phyloP scores from a whole-genome alignment of 2,113 vertebrate genomes.

The Mustela nigripes region DNA sequence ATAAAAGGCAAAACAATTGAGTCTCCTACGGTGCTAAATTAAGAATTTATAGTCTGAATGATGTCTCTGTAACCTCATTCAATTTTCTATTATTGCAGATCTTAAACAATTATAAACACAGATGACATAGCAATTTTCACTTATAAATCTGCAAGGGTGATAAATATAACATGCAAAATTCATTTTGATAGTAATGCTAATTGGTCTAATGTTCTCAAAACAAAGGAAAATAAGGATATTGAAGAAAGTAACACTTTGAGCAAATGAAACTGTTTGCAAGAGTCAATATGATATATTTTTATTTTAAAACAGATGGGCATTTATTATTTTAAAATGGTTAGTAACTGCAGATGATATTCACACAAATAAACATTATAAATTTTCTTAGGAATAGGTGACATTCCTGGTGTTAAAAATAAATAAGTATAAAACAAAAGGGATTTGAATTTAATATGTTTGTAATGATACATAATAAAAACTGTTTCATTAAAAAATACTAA shows the following conservation, averaged over 20 bases:
- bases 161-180: conserved; percentile 68
- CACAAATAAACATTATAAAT: conserved; percentile 47
- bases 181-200: conserved; percentile 70
- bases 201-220: conserved; percentile 69
- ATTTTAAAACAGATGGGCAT: conserved; percentile 38
- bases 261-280: background rate
- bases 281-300: conserved; percentile 40
- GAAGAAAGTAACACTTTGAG: conserved; percentile 55
- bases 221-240: conserved; percentile 57
- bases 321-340: conserved; percentile 55
- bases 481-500: background rate
- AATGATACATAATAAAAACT: background rate
- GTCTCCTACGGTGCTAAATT: conserved; percentile 72
- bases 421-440: background rate
- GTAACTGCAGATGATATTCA: background rate
- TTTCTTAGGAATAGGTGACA: background rate
- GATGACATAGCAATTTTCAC: conserved; percentile 55
- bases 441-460: background rate
- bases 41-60: conserved; percentile 80
- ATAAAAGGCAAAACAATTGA: conserved; percentile 74
- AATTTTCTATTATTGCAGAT: conserved; percentile 77
- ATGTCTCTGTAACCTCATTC: conserved; percentile 72
- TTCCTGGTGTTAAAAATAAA: conserved; percentile 49
- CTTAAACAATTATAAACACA: conserved; percentile 81
- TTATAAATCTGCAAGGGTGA: conserved; percentile 53